These are phyloP conservation scores for Syngnathus acus DNA, from an alignment of 2,797 vertebrate genomes.

Conservation along the genomic window DNA sequence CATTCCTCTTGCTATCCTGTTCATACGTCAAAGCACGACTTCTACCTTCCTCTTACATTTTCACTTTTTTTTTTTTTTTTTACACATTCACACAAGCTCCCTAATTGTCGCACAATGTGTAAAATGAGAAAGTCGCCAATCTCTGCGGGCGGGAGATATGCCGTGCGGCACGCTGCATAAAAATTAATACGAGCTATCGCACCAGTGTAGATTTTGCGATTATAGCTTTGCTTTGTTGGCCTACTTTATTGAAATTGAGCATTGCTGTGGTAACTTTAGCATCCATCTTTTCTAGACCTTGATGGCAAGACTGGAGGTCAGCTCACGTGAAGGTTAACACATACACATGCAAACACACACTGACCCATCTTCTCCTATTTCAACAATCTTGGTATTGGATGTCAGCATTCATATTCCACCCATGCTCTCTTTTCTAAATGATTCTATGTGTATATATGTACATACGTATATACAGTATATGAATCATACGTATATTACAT, in stretches of 20 bases:
- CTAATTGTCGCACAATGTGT: slow-evolving; percentile 55
- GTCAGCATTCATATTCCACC: not conserved
- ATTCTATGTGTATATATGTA: not conserved
- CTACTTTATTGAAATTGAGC: not conserved
- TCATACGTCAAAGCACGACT: too few relatives aligned
- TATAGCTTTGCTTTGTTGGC: not conserved
- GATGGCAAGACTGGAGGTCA: not conserved
- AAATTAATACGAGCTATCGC: slow-evolving; percentile 1
- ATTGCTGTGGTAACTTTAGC: not conserved
- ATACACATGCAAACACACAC: not conserved
- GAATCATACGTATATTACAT: not conserved
- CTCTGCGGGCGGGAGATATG: slow-evolving; percentile 44
- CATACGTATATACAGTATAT: too few relatives aligned
- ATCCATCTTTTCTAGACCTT: not conserved
- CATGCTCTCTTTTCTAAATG: not conserved
- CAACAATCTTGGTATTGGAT: slow-evolving; percentile 16
- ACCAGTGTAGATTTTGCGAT: not conserved
- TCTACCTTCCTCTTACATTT: not conserved
- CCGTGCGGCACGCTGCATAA: slow-evolving; percentile 25
- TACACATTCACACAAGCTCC: not conserved
- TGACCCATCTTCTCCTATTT: slow-evolving; percentile 59
- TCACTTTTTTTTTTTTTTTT: not conserved
- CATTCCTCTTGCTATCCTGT: too few relatives aligned
- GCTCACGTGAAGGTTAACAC: not conserved
- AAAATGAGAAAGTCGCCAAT: slow-evolving; percentile 21